phyloP scores from a whole-genome alignment of 2,888 invertebrate genomes.

The Eueremaeus valkanovi region DNA sequence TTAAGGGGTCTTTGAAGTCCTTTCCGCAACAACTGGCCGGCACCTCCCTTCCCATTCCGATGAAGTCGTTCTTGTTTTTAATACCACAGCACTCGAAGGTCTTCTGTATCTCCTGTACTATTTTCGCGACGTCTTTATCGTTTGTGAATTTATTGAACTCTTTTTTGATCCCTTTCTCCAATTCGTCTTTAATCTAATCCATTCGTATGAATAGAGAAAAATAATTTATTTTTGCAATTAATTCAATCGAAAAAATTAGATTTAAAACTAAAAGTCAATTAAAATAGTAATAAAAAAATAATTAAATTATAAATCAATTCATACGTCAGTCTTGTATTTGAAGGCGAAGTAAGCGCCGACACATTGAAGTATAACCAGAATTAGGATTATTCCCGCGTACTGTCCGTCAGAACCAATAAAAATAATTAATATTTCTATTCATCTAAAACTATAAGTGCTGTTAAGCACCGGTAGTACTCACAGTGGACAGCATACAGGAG shows the following conservation, averaged over 20 bases:
- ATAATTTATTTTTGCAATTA: not conserved
- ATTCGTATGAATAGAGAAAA: too few species aligned
- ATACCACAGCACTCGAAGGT: constrained; percentile 7
- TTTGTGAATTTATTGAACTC: not conserved
- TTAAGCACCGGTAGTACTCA: not conserved
- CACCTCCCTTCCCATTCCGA: not conserved
- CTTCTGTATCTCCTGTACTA: not conserved
- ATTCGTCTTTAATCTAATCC: not conserved
- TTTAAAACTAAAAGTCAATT: too few species aligned
- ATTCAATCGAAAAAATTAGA: not conserved
- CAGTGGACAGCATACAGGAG: constrained; percentile 15
- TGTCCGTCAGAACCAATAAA: not conserved
- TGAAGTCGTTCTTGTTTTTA: not conserved
- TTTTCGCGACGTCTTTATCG: not conserved
- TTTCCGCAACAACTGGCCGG: not conserved
- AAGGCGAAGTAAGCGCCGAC: constrained; percentile 19
- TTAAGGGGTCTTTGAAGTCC: too few species aligned
- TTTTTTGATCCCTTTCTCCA: not conserved
- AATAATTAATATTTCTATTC: not conserved
- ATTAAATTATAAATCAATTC: not conserved
- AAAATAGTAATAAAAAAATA: too few species aligned
- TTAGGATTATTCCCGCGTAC: not conserved
- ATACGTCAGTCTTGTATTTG: not conserved
- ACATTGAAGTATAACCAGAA: not conserved
- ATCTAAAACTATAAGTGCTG: not conserved